phyloP scores from a whole-genome alignment of 2,888 invertebrate species.

The Eupeodes luniger region DNA sequence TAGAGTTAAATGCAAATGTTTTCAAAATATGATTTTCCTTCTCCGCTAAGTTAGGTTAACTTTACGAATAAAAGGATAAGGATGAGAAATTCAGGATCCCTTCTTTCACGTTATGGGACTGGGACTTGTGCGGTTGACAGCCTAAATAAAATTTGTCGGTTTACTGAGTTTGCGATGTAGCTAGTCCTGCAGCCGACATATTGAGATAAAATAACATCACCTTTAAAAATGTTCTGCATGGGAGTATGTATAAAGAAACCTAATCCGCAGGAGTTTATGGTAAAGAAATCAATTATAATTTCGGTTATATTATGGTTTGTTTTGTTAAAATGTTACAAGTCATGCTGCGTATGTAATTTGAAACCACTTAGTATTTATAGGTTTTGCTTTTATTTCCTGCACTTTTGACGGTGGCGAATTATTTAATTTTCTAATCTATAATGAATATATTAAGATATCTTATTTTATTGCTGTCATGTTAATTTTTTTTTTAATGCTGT shows the following conservation, averaged over 20 bases:
- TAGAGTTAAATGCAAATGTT: conserved; percentile 70
- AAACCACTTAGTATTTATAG: conserved; percentile 21
- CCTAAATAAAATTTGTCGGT: conserved; percentile 73
- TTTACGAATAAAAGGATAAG: conserved; percentile 10
- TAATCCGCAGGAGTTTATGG: conserved; percentile 2
- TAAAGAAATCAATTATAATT: conserved; percentile 31
- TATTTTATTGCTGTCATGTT: too few relatives aligned
- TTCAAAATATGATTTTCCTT: conserved; percentile 55
- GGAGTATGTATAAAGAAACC: too few relatives aligned
- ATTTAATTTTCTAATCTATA: too few relatives aligned
- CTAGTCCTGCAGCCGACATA: conserved; percentile 54
- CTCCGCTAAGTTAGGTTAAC: conserved; percentile 51
- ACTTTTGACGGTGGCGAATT: background rate
- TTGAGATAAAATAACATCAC: conserved; percentile 21
- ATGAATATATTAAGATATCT: too few relatives aligned
- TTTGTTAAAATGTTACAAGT: background rate
- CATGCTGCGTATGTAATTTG: conserved; percentile 20
- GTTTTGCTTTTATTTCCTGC: background rate
- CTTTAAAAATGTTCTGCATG: background rate
- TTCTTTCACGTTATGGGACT: conserved; percentile 1
- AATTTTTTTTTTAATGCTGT: too few relatives aligned
- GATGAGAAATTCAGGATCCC: background rate
- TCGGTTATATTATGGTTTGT: conserved; percentile 14
- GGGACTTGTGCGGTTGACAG: conserved; percentile 66
- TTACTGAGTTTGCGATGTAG: conserved; percentile 64